These are phyloP conservation scores for Urocitellus parryii DNA, from an alignment of 2,113 vertebrate species.

Conservation along the genomic window DNA sequence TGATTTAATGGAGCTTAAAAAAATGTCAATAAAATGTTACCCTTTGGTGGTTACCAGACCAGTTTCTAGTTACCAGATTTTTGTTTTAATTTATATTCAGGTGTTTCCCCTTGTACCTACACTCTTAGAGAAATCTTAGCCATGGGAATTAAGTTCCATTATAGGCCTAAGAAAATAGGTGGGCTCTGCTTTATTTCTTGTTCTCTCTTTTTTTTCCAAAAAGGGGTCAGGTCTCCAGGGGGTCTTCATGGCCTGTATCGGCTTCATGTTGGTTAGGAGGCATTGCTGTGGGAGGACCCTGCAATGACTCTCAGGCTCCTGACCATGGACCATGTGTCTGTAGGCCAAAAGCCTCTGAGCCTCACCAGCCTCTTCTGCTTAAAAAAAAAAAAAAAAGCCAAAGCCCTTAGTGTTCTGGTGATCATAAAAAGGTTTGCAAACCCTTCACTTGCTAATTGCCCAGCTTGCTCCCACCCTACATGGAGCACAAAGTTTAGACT, in stretches of 20 bases:
- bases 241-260: neutral
- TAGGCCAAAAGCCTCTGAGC: neutral
- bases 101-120: neutral
- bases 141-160: neutral
- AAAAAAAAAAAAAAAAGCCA: neutral
- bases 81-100: neutral
- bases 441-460: neutral
- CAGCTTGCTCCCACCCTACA: neutral
- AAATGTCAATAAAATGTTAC: conserved; percentile 4
- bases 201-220: neutral
- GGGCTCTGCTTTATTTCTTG: neutral
- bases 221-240: neutral
- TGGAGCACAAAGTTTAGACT: neutral
- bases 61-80: neutral
- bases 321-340: neutral
- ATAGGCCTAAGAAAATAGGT: neutral
- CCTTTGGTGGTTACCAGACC: neutral
- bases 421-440: conserved; percentile 8
- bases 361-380: neutral
- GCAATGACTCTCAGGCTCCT: neutral
- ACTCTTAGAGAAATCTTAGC: conserved; percentile 7
- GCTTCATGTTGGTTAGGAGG: neutral
- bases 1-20: neutral
- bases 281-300: neutral
- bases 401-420: neutral